These are phyloP conservation scores for Mus minutoides DNA, from an alignment of 2,797 vertebrate species.

Conservation along the genomic window DNA sequence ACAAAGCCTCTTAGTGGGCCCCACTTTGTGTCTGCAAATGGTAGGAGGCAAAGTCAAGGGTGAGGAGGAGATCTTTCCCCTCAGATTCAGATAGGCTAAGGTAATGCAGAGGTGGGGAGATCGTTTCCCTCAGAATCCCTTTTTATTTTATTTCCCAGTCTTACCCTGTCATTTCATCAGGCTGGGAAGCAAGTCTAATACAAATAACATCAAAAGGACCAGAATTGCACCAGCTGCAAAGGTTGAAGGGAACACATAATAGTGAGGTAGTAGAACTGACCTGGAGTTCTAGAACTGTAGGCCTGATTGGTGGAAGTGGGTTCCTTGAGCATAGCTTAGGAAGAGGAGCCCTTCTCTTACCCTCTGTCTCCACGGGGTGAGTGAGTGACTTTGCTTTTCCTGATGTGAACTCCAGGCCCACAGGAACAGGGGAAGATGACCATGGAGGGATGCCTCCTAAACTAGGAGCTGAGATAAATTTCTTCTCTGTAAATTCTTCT, in stretches of 20 bases:
- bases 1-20: neutral
- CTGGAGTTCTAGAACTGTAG: too few relatives aligned
- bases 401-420: neutral
- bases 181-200: constrained; percentile 50
- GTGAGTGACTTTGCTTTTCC: neutral
- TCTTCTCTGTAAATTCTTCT: neutral
- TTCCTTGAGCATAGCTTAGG: neutral
- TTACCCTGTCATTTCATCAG: neutral
- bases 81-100: neutral
- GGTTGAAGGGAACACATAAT: neutral
- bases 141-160: neutral
- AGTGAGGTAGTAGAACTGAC: neutral
- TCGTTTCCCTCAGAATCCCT: neutral
- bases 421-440: neutral
- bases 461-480: neutral
- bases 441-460: neutral
- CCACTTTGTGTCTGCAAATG: neutral
- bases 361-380: neutral
- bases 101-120: neutral
- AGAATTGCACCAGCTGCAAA: constrained; percentile 56
- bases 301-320: neutral
- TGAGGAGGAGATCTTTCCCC: neutral
- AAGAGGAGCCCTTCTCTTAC: neutral
- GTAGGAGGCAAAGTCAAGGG: neutral
- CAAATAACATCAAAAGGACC: constrained; percentile 59